phyloP scores from a whole-genome alignment of 2,888 invertebrate species.

The Venusia cambrica region DNA sequence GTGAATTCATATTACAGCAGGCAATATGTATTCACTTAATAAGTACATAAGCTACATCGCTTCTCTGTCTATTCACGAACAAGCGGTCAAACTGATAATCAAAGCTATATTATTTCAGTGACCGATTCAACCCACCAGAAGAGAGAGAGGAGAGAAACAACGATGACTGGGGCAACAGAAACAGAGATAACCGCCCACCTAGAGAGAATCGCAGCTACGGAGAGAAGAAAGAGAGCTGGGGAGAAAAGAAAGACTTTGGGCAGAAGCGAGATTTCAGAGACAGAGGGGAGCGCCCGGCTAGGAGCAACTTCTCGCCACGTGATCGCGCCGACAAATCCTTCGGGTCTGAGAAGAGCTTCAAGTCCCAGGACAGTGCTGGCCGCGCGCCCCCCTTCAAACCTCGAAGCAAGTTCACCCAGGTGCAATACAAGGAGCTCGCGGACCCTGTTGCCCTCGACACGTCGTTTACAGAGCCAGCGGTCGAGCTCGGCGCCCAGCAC shows the following conservation, averaged over 20 bases:
- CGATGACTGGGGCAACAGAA: slow-evolving; percentile 46
- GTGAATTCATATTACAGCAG: too few relatives aligned
- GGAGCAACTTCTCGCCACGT: slow-evolving; percentile 61
- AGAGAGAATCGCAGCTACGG: slow-evolving; percentile 34
- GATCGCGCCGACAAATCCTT: slow-evolving; percentile 54
- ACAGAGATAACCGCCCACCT: slow-evolving; percentile 23
- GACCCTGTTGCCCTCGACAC: slow-evolving; percentile 73
- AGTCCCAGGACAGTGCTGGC: slow-evolving; percentile 49
- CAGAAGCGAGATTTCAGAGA: slow-evolving; percentile 37
- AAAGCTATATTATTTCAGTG: too few relatives aligned
- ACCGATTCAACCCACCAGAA: slow-evolving; percentile 46
- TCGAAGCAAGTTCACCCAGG: slow-evolving; percentile 55
- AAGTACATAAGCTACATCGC: too few relatives aligned
- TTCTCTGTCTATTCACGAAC: too few relatives aligned
- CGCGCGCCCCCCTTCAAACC: slow-evolving; percentile 54
- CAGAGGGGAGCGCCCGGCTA: slow-evolving; percentile 35
- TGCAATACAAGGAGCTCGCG: slow-evolving; percentile 57
- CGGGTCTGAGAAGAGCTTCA: slow-evolving; percentile 58
- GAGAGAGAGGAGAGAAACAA: slow-evolving; percentile 48
- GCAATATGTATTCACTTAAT: too few relatives aligned
- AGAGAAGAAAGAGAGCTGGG: slow-evolving; percentile 38
- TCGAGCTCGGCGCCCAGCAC: slow-evolving; percentile 76
- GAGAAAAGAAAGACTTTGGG: slow-evolving; percentile 39
- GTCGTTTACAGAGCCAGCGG: slow-evolving; percentile 64
- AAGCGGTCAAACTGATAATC: too few relatives aligned